phyloP scores from a whole-genome alignment of 2,113 vertebrate species.

The Falco punctatus region DNA sequence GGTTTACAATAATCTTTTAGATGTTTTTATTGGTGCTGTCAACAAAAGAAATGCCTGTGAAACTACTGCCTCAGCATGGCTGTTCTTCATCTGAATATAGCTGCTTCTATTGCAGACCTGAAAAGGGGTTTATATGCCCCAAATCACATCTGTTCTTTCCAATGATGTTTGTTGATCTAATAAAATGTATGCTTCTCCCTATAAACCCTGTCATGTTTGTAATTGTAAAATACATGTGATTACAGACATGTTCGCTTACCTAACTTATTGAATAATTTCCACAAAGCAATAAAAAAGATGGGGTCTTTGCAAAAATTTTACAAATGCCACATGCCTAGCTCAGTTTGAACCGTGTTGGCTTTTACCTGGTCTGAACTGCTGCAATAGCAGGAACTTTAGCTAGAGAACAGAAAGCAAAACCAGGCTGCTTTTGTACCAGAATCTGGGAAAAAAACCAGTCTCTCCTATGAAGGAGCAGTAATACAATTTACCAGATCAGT shows the following conservation, averaged over 20 bases:
- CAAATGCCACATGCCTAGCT: background rate
- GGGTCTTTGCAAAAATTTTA: background rate
- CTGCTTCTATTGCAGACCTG: background rate
- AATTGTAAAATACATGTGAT: slow-evolving; percentile 6
- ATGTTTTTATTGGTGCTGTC: slow-evolving; percentile 4
- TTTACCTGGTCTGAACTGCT: background rate
- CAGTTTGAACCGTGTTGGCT: background rate
- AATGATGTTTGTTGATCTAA: background rate
- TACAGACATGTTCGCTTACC: background rate
- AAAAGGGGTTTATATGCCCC: background rate
- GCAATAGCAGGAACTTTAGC: background rate
- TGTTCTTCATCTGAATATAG: background rate
- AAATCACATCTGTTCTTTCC: slow-evolving; percentile 30
- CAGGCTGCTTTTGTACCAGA: background rate
- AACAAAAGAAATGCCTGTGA: background rate
- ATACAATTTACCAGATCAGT: background rate
- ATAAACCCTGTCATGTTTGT: background rate
- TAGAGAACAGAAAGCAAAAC: background rate
- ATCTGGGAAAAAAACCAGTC: background rate
- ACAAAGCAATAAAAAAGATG: background rate
- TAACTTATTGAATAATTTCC: background rate
- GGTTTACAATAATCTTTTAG: background rate
- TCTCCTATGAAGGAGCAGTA: background rate
- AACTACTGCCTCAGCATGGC: background rate
- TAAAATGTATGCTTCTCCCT: background rate